phyloP scores from a whole-genome alignment of 2,113 vertebrate genomes.

The Oriolus oriolus region DNA sequence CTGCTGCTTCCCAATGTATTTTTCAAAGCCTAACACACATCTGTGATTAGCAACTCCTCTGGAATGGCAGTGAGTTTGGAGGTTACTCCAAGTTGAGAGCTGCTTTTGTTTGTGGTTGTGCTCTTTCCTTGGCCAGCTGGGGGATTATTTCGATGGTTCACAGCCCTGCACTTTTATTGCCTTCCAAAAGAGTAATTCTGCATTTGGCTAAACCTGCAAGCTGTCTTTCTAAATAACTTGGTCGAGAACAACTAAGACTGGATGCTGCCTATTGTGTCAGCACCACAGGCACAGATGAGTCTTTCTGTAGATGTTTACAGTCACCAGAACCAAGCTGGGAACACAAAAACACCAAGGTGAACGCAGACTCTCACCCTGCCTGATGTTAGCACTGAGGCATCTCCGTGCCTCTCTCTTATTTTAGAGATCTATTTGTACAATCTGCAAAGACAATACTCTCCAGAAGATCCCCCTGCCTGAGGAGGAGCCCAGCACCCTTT shows the following conservation, averaged over 20 bases:
- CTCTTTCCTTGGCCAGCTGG: background rate
- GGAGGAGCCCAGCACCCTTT: background rate
- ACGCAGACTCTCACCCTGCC: background rate
- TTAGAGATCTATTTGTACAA: background rate
- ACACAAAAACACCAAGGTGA: background rate
- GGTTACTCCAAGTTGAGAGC: background rate
- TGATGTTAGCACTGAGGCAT: background rate
- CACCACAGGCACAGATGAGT: background rate
- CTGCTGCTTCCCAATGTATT: background rate
- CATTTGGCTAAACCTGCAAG: background rate
- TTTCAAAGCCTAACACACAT: background rate
- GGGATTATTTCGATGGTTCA: background rate
- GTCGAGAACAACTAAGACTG: background rate
- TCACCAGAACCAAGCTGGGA: background rate
- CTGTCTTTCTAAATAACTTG: background rate
- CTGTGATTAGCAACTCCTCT: background rate
- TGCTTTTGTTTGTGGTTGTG: background rate
- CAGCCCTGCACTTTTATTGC: background rate
- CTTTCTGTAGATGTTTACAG: background rate
- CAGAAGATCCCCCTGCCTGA: background rate
- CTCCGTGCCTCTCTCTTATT: background rate
- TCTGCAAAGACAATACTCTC: background rate
- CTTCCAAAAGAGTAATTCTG: background rate
- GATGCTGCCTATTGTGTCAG: background rate
- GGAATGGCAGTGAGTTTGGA: background rate